phyloP scores from a whole-genome alignment of 2,797 vertebrate species.

The Scarus forsteni region DNA sequence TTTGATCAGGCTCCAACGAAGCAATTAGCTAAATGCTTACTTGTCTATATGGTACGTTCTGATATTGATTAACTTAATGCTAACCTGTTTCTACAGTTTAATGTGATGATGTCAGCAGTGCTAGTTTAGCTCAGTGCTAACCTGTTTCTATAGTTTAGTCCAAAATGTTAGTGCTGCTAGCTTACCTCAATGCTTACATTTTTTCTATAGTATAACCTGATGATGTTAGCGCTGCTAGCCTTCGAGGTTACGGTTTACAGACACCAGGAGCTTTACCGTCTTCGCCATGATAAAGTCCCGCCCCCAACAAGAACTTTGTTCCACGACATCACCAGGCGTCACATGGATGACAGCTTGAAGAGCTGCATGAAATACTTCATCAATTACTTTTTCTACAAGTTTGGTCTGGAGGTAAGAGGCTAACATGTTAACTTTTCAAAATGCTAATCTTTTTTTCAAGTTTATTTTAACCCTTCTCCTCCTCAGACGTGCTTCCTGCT shows the following conservation, averaged over 20 bases:
- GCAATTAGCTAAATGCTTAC: too few relatives aligned
- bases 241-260: slow-evolving; percentile 95
- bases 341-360: slow-evolving; percentile 90
- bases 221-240: slow-evolving; percentile 92
- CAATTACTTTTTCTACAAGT: slow-evolving; percentile 98
- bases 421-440: neutral
- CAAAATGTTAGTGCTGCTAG: slow-evolving; percentile 84
- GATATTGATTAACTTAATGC: slow-evolving; percentile 52
- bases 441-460: neutral
- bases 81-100: neutral
- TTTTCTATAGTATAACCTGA: slow-evolving; percentile 87
- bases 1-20: too few relatives aligned
- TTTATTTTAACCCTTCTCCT: neutral
- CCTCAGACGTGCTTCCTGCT: slow-evolving; percentile 93
- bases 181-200: neutral
- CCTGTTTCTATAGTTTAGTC: slow-evolving; percentile 84
- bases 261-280: slow-evolving; percentile 93
- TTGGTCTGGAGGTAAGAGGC: slow-evolving; percentile 90
- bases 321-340: slow-evolving; percentile 90
- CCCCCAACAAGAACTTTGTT: slow-evolving; percentile 92
- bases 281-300: slow-evolving; percentile 86
- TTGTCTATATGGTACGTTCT: slow-evolving; percentile 29
- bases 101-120: slow-evolving; percentile 84
- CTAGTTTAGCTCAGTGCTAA: slow-evolving; percentile 1
- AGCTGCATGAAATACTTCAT: slow-evolving; percentile 94